Evolutionary conservation across 2,797 vertebrate species (phyloP), one percentile per base, ranked within the genome.

Genomic region (Oophaga sylvatica): DNA sequence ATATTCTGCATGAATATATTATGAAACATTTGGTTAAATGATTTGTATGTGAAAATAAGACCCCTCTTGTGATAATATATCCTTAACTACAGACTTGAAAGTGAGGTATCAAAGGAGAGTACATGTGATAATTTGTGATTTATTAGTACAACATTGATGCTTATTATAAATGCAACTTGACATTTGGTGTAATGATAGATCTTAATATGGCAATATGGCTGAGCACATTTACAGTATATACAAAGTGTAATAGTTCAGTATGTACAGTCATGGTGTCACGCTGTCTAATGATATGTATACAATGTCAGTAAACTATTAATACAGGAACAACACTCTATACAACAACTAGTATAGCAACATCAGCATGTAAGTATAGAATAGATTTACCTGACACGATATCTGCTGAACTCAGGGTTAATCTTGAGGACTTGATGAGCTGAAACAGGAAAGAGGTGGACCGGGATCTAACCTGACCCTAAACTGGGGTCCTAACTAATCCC

Each of bases 21-120:
- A 84, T 84, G 57, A 84, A 84, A n/a, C 59, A 26, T 77, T 76
- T 63, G 71, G 57, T 77, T 63, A 63, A 63, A 84, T 84, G 71
- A 77, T 76, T 48, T 84, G 56, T 48, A 48, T 48, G 22, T 76
- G 70, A 84, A 60, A 41, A 77, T 63, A 84, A 63, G 71, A 41
- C 59, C 71, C 59, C 82, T 22, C 81, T 53, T 63, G 83, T 62
- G 83, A 84, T 76, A 53, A 76, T 20, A 76, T 62, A 77, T 84
- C 62, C 22, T 76, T 20, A 48, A 7, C 83, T 45, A 76, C 6
- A 84, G 57, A 76, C 19, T 31, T 76, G 3, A 65, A 63, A 76
- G n/a, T 48, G 26, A 26, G 35, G 53, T 76, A 62, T 84, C 19
- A 45, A 60, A 45, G 31, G 56, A 11, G 57, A 41, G 16, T 62